phyloP scores from a whole-genome alignment of 2,888 invertebrate species.

The Rhynchonema sp. region DNA sequence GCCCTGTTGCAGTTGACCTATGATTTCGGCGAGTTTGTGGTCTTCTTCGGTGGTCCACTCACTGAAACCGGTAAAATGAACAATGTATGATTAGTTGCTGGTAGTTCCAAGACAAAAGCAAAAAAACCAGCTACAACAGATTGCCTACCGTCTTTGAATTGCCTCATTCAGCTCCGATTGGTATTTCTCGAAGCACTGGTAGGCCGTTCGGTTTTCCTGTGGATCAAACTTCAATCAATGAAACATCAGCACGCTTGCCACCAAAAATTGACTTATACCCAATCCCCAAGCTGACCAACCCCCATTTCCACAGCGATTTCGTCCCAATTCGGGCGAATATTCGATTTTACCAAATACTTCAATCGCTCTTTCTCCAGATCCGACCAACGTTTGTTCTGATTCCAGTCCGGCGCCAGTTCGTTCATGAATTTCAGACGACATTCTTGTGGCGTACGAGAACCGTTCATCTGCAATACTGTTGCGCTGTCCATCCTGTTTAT shows the following conservation, averaged over 20 bases:
- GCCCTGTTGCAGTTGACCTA: conserved; percentile 44
- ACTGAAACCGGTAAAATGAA: conserved; percentile 9
- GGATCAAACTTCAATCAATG: too few relatives aligned
- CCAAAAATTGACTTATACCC: too few relatives aligned
- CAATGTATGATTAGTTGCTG: too few relatives aligned
- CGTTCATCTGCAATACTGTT: conserved; percentile 27
- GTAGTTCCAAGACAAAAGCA: too few relatives aligned
- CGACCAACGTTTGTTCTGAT: neutral
- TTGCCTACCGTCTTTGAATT: conserved; percentile 1
- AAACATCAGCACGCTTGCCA: too few relatives aligned
- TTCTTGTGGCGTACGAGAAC: conserved; percentile 21
- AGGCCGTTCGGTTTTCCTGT: conserved; percentile 30
- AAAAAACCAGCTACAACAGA: too few relatives aligned
- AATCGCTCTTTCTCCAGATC: too few relatives aligned
- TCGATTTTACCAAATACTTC: too few relatives aligned
- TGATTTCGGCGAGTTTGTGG: conserved; percentile 41
- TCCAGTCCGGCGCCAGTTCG: conserved; percentile 26
- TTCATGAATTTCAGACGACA: conserved; percentile 30
- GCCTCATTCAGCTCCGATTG: conserved; percentile 22
- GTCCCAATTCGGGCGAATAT: too few relatives aligned
- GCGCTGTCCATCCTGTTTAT: too few relatives aligned
- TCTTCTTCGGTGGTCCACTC: conserved; percentile 52
- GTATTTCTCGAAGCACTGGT: conserved; percentile 31
- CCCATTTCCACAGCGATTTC: too few relatives aligned
- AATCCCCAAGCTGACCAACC: too few relatives aligned